phyloP scores from a whole-genome alignment of 1,140 invertebrate species.

The Diachasmimorpha longicaudata region DNA sequence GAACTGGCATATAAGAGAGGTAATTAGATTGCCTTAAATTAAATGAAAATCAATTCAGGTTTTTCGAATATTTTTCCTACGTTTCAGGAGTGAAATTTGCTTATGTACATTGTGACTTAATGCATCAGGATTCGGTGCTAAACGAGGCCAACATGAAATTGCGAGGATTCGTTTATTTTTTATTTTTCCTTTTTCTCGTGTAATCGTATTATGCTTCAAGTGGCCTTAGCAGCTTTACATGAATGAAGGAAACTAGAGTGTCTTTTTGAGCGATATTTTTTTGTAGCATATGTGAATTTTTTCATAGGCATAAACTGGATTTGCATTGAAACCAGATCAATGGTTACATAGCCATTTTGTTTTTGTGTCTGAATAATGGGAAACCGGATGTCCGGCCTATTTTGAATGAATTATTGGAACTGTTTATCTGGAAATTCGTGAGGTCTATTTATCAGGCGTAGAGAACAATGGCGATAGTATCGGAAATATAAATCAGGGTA shows the following conservation, averaged over 20 bases:
- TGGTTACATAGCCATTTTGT: neutral
- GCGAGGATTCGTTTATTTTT: neutral
- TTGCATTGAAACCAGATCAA: neutral
- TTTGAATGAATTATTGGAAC: neutral
- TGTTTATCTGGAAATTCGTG: neutral
- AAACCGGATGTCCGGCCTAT: conserved; percentile 4
- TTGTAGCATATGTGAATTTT: neutral
- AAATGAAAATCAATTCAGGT: neutral
- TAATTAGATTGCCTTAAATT: neutral
- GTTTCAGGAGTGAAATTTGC: neutral
- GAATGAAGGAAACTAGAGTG: neutral
- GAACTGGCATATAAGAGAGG: neutral
- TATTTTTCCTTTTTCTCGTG: neutral
- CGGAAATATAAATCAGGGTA: neutral
- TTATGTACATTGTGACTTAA: neutral
- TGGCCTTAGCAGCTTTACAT: conserved; percentile 6
- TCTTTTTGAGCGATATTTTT: neutral
- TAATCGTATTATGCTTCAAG: neutral
- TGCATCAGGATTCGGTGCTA: neutral
- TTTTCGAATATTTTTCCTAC: neutral
- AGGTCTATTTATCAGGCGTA: neutral
- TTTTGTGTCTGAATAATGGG: neutral
- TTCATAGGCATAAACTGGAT: neutral
- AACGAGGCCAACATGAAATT: neutral
- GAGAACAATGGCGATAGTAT: neutral